These are phyloP conservation scores for Columba guinea DNA, from an alignment of 2,797 vertebrate species.

Conservation along the genomic window DNA sequence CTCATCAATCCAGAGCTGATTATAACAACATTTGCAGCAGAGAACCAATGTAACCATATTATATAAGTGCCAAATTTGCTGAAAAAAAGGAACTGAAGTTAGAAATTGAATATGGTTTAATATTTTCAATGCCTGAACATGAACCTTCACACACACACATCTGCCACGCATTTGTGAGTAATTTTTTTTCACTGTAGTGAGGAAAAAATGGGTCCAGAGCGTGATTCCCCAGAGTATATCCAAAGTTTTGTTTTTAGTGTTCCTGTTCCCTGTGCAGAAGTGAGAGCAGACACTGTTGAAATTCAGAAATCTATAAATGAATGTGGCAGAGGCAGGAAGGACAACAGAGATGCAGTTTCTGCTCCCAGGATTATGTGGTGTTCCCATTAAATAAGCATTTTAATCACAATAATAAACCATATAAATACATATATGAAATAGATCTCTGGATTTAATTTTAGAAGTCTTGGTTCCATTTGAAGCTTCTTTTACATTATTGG, in stretches of 20 bases:
- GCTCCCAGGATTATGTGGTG: neutral
- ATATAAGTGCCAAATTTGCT: neutral
- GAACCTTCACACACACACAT: accelerated
- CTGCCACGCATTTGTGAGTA: neutral
- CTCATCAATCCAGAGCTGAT: neutral
- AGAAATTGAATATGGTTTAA: neutral
- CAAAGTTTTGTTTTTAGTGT: neutral
- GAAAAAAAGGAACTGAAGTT: neutral
- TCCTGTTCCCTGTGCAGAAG: neutral
- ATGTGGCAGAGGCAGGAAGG: neutral
- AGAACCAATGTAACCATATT: neutral
- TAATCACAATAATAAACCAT: neutral
- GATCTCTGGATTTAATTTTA: neutral
- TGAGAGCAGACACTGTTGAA: neutral
- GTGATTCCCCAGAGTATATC: neutral
- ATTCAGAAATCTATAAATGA: neutral
- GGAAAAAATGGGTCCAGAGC: neutral
- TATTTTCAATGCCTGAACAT: neutral
- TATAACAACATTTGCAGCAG: neutral
- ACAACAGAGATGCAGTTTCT: neutral
- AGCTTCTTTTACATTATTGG: neutral
- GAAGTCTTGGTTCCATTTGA: neutral
- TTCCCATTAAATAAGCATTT: neutral
- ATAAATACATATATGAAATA: neutral
- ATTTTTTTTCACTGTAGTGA: neutral